These are phyloP conservation scores for Drosophila parvula DNA, from an alignment of 1,140 invertebrate genomes.

Conservation along the genomic window DNA sequence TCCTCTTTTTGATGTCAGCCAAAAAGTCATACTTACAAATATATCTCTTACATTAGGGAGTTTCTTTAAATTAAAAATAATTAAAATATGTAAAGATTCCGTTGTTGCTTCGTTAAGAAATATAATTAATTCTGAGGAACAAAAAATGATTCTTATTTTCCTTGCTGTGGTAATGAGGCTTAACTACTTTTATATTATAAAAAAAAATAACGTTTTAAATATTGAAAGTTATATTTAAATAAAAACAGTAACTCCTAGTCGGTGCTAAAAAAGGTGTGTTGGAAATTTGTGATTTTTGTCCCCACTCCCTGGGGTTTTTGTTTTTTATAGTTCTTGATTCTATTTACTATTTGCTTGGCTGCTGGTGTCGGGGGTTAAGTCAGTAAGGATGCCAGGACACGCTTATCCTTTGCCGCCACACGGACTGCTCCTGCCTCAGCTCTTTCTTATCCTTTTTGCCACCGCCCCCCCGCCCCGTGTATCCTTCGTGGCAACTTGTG, in stretches of 20 bases:
- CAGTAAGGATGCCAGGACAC: slow-evolving; percentile 38
- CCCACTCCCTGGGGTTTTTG: neutral
- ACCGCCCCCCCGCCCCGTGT: no score
- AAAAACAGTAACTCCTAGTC: neutral
- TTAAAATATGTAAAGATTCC: no score
- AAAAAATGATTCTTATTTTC: neutral
- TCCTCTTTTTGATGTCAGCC: neutral
- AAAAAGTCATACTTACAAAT: neutral
- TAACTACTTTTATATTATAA: no score
- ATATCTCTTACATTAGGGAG: neutral
- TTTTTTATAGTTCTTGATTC: slow-evolving; percentile 73
- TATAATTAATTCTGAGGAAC: neutral
- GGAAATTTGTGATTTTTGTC: slow-evolving; percentile 4
- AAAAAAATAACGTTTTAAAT: no score
- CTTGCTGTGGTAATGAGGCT: no score
- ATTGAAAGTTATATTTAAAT: no score
- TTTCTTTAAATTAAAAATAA: neutral
- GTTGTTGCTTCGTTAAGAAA: neutral
- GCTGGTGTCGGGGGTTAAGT: slow-evolving; percentile 27
- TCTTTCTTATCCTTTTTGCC: slow-evolving; percentile 7
- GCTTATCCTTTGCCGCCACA: slow-evolving; percentile 29
- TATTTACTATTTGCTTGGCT: slow-evolving; percentile 73
- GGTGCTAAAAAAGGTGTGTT: neutral
- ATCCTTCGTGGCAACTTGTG: slow-evolving; percentile 12
- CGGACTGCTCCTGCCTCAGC: neutral